phyloP scores from a whole-genome alignment of 1,140 invertebrate genomes.

The Nasonia vitripennis region DNA sequence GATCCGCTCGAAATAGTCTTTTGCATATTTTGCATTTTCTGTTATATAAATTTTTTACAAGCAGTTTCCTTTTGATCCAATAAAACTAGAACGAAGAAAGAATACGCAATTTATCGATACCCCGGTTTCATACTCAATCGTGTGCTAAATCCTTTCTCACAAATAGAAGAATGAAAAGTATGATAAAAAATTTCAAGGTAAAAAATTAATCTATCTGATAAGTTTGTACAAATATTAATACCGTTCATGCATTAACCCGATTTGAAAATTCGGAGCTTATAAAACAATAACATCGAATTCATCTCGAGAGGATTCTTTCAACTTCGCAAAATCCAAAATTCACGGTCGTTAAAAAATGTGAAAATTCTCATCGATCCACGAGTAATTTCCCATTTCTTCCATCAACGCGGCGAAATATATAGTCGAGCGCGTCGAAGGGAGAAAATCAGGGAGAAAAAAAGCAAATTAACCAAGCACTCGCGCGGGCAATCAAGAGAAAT shows the following conservation, averaged over 20 bases:
- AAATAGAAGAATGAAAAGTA: not conserved
- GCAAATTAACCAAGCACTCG: too few species aligned
- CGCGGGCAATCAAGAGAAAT: not conserved
- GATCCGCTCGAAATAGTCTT: not conserved
- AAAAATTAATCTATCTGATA: slow-evolving; percentile 38
- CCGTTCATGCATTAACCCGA: slow-evolving; percentile 20
- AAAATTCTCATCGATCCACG: not conserved
- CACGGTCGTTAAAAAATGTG: too few species aligned
- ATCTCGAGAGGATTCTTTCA: slow-evolving; percentile 8
- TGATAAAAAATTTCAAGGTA: not conserved
- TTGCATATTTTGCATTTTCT: not conserved
- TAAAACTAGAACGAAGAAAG: not conserved
- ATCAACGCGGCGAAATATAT: not conserved
- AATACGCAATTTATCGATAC: not conserved
- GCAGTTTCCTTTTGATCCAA: not conserved
- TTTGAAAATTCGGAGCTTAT: not conserved
- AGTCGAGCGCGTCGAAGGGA: too few species aligned
- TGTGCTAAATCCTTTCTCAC: slow-evolving; percentile 32
- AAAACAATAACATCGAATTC: not conserved
- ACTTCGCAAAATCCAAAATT: not conserved
- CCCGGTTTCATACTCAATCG: too few species aligned
- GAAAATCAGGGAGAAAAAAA: too few species aligned
- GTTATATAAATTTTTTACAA: not conserved
- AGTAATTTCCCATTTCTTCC: not conserved
- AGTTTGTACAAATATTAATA: slow-evolving; percentile 48